Evolutionary conservation across 2,113 vertebrate species (phyloP).

Genomic region (Ailurus styani): DNA sequence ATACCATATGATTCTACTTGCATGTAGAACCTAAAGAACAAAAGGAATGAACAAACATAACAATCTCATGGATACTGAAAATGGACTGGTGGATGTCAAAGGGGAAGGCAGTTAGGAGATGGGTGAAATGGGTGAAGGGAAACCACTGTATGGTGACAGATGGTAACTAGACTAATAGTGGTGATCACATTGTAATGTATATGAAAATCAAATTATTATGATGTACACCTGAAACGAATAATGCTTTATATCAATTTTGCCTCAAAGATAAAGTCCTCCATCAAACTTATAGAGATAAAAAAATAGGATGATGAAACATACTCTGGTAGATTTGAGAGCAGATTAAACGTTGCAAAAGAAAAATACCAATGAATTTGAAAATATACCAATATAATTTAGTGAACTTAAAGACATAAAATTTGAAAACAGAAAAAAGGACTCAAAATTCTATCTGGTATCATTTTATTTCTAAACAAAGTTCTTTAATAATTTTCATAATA

Average conservation of each 20-base stretch:
- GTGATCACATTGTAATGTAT: neutral
- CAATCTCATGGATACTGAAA: neutral
- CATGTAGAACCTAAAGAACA: neutral
- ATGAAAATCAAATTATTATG: neutral
- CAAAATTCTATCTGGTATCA: neutral
- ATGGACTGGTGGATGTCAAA: neutral
- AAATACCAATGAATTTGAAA: neutral
- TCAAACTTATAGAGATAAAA: neutral
- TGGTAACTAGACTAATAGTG: neutral
- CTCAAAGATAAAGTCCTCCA: neutral
- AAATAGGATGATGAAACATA: neutral
- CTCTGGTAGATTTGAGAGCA: neutral
- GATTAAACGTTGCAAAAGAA: neutral
- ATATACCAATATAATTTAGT: neutral
- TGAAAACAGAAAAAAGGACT: neutral
- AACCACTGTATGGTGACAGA: neutral
- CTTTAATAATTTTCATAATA: neutral
- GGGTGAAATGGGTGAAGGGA: neutral
- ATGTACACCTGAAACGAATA: neutral
- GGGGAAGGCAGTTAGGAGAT: neutral
- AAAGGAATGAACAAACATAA: neutral
- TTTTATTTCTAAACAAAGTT: neutral
- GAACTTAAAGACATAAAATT: neutral
- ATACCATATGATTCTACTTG: neutral
- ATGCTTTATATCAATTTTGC: neutral